A percentile compares a stretch with the other conserved stretches of the same genome.
These are phyloP conservation scores for Okamejei kenojei DNA, from an alignment of 2,797 vertebrate species.

Conservation along the genomic window DNA sequence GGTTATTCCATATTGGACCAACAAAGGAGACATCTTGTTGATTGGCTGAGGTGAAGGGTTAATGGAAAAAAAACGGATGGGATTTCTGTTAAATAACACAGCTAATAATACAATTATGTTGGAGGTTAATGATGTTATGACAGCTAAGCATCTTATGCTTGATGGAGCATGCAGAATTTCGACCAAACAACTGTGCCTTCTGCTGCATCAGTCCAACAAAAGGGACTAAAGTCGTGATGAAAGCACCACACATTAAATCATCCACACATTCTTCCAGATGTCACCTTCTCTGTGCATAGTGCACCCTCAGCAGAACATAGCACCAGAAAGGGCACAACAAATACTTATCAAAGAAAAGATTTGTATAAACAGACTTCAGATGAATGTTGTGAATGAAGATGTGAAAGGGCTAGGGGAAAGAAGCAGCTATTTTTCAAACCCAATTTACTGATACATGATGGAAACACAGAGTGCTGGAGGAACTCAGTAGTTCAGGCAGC, in stretches of 20 bases:
- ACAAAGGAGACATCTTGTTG: neutral
- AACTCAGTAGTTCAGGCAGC: no score
- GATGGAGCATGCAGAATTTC: neutral
- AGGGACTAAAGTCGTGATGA: neutral
- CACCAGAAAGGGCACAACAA: neutral
- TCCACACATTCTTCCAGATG: neutral
- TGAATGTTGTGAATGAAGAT: no score
- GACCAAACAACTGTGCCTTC: neutral
- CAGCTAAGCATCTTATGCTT: neutral
- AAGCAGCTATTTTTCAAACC: no score
- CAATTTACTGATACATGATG: no score
- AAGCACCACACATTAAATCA: neutral
- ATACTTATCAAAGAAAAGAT: neutral
- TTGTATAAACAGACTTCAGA: neutral
- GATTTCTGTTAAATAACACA: neutral
- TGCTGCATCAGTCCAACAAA: neutral
- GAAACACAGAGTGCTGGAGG: no score
- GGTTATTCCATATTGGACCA: neutral
- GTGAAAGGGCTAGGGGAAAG: no score
- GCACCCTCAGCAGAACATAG: neutral
- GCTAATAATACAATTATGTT: neutral
- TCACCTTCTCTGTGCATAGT: neutral
- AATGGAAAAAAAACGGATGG: slow-evolving; percentile 2
- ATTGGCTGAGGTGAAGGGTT: neutral
- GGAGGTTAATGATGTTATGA: neutral